These are phyloP conservation scores for Rhogogaster chlorosoma DNA, from an alignment of 2,888 invertebrate genomes.

Conservation along the genomic window DNA sequence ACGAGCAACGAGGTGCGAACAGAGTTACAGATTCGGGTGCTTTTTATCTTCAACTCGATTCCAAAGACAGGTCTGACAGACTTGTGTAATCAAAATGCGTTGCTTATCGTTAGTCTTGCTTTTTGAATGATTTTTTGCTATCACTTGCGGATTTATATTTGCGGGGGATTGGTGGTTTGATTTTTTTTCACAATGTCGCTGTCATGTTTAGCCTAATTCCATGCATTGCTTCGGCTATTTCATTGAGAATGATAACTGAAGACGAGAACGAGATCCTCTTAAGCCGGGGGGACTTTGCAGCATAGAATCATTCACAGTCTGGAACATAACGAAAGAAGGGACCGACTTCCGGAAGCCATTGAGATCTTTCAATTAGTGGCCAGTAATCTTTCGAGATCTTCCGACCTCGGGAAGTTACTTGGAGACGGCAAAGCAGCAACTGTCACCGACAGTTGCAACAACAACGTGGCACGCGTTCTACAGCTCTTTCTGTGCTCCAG, in stretches of 20 bases:
- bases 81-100: background rate
- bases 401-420: background rate
- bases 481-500: background rate
- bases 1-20: conserved; percentile 26
- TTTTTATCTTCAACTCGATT: background rate
- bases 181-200: background rate
- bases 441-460: conserved; percentile 47
- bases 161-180: background rate
- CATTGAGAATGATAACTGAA: background rate
- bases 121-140: background rate
- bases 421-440: conserved; percentile 32
- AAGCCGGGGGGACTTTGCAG: background rate
- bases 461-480: conserved; percentile 32
- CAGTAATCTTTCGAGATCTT: conserved; percentile 43
- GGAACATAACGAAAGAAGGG: background rate
- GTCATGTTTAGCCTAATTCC: background rate
- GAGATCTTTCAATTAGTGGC: conserved; percentile 48
- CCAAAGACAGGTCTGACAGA: background rate
- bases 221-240: background rate
- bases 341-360: conserved; percentile 50
- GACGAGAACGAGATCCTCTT: background rate
- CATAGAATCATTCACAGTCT: background rate
- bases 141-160: background rate
- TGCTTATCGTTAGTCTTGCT: background rate
- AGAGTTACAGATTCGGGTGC: background rate